Evolutionary conservation across 1,140 invertebrate genomes (phyloP), one percentile per base, ranked within the genome.

Genomic region (Paracyclopina nana): DNA sequence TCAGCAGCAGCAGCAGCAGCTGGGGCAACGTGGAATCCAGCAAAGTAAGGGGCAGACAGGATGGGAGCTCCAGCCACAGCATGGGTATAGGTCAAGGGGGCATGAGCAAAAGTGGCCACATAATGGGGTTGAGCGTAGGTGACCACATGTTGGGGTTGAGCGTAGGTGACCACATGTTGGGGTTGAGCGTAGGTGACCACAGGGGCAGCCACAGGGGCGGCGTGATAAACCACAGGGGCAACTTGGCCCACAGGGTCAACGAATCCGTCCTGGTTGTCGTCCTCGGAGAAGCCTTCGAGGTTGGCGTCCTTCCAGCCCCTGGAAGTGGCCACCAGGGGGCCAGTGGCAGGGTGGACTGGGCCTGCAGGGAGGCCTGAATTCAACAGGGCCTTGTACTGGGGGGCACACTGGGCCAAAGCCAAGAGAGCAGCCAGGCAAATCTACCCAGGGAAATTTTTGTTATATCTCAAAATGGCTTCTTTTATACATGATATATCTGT

Each of bases 211-310:
- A 42, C 16, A 43, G 28, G 20, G 20, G 12, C 29, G 22, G 30
- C 25, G 6, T 46, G 11, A 8, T 29, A 25, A 24, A 8, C n/a
- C 22, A 52, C 14, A 50, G 48, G n/a, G 12, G 18, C 18, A 9
- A 12, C 11, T 45, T 12, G 18, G n/a, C 18, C 18, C 9, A 46
- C 16, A 29, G 30, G 46, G 44, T 42, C 24, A 48, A 50, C 44
- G 44, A 56, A 54, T 31, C 29, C 27, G 25, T 41, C 50, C 22
- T 25, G 27, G 34, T 49, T 16, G 24, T 25, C 14, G 43, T 31
- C 48, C 34, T 50, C 48, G 22, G 43, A 53, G 20, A 53, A 53
- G n/a, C 49, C 29, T 20, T 46, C 46, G 25, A 53, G 31, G 51
- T n/a, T 30, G 30, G 40, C n/a, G 28, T 28, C 18, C 2, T 31